Evolutionary conservation across 2,797 vertebrate species (phyloP), one percentile per base, ranked within the genome.

Genomic region (Anas capensis): DNA sequence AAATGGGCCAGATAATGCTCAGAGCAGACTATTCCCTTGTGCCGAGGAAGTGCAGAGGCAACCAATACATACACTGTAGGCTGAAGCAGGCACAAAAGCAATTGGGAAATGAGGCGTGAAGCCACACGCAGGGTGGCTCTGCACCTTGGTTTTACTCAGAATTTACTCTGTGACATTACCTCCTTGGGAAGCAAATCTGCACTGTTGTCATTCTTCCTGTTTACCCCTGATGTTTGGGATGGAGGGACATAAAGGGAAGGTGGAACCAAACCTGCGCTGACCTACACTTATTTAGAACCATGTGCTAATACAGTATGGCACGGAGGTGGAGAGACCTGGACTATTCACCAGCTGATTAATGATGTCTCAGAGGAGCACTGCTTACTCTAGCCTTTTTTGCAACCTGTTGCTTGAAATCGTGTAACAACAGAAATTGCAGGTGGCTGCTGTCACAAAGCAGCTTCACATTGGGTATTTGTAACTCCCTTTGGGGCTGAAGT

Each of bases 361-460:
- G 27, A 10, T 62, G 27, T 33, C 34, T 81, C 34, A n/a, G 29
- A 40, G 56, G 75, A 64, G 60, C 23, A 12, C 40, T 14, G 1
- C 19, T 36, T 64, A 19, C 5, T 2, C 3, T 34, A 53, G 20
- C 48, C 38, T 57, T 54, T 31, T 48, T 2, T 1, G 3, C 27
- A 29, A 29, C 70, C 66, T 46, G 33, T 69, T 71, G 58, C 27
- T 17, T 38, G 1, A 3, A 19, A 4, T 0, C 7, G 2, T 1
- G 18, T 10, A 8, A 29, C 27, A 38, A 29, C 9, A 53, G 49
- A 44, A 73, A 73, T 21, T 36, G n/a, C 24, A 34, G 51, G 46
- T 40, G 34, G 23, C 3, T 24, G 65, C 46, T 3, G 3, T 29
- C 40, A 26, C 36, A 75, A n/a, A 66, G 53, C 40, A 81, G 44